Evolutionary conservation across 2,888 invertebrate genomes (phyloP), one percentile per base, ranked within the genome.

Genomic region (Galerucella nymphaeae): DNA sequence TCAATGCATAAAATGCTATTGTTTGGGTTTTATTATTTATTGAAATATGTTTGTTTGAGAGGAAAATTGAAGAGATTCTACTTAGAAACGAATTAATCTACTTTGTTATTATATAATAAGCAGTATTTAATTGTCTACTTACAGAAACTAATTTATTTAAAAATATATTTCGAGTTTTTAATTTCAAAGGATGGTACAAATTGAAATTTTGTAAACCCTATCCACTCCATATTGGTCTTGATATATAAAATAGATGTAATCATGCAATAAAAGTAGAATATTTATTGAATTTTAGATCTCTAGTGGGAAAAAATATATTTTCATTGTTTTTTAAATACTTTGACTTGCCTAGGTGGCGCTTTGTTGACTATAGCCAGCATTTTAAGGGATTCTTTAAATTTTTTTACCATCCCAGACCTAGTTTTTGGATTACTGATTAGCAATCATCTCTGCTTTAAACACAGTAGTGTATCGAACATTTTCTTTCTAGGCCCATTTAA

Each of bases 1-100:
- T 69, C 66, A 78, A 67, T 59, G 77, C 79, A 20, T 61, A 55
- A 65, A 20, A 64, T 64, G n/a, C 8, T 18, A 4, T 9, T 23
- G 45, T 63, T 59, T n/a, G 38, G 14, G 18, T 64, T 30, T 53
- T n/a, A 53, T 53, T 18, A 16, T 53, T 53, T 18, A 16, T 53
- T 53, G 16, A 16, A 16, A 8, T 18, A 16, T 50, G 50, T 14
- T 53, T 53, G 18, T 53, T 10, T 11, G 3, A 53, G 53, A 18
- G 18, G 45, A 45, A 45, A 45, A 45, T 45, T 4, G 13, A 10
- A 42, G 6, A 42, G 13, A 11, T 13, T 42, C 42, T 13, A 30
- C 4, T 13, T 13, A 45, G 13, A 45, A 45, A 45, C 45, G 45
- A 45, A 45, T 45, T 14, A 45, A 53, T 53, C 18, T 53, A 53